Evolutionary conservation across 2,888 invertebrate species (phyloP).

Genomic region (Drosophila siamana): DNA sequence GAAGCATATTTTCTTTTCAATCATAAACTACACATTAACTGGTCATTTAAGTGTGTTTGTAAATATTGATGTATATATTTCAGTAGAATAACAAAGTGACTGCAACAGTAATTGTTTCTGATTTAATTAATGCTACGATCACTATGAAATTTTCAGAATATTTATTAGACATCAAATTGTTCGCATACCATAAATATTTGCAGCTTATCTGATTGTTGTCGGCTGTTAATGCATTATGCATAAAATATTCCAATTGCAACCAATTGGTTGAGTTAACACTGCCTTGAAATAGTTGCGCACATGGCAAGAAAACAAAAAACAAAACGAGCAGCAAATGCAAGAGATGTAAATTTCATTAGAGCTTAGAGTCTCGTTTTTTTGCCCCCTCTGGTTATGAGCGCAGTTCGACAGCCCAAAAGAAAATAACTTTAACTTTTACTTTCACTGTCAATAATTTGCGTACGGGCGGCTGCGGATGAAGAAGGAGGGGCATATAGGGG

Average conservation of each 20-base stretch:
- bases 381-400: slow-evolving; percentile 24
- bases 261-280: slow-evolving; percentile 52
- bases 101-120: background rate
- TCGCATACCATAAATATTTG: slow-evolving; percentile 8
- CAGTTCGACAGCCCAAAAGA: slow-evolving; percentile 71
- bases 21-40: too few species aligned
- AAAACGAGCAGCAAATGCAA: slow-evolving; percentile 16
- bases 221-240: slow-evolving; percentile 35
- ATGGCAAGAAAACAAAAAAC: slow-evolving; percentile 14
- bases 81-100: too few species aligned
- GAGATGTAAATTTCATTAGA: slow-evolving; percentile 55
- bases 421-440: slow-evolving; percentile 80
- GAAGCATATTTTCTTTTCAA: too few species aligned
- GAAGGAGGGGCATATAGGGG: too few species aligned
- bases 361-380: slow-evolving; percentile 16
- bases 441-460: slow-evolving; percentile 83
- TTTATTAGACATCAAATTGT: background rate
- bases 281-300: slow-evolving; percentile 26
- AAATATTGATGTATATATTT: too few species aligned
- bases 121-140: too few species aligned
- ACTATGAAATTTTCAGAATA: background rate
- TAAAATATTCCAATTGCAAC: slow-evolving; percentile 43
- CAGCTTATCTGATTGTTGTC: background rate
- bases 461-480: background rate
- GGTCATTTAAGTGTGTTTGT: too few species aligned